Evolutionary conservation across 37 sponge, comb jelly and placozoan species (phyloP).

Genomic region (Cladorhizidae sp.): DNA sequence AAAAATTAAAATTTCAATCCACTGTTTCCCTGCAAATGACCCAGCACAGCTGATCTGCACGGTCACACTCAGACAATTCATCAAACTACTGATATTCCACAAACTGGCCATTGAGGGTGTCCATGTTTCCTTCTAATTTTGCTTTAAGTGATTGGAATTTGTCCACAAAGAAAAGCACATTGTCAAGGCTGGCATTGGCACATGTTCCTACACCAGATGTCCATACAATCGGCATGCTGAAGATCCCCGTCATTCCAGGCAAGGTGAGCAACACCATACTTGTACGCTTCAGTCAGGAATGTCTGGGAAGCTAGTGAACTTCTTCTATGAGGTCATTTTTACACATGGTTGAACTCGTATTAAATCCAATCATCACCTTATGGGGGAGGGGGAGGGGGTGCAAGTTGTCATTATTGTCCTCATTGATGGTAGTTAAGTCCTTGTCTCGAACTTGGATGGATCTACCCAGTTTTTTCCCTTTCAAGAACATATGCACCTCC

Average conservation of each 20-base stretch:
- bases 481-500: not conserved
- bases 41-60: too few species aligned
- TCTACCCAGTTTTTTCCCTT: constrained; percentile 16
- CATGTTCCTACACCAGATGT: constrained; percentile 22
- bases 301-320: not conserved
- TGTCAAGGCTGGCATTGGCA: not conserved
- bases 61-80: too few species aligned
- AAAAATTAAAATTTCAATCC: too few species aligned
- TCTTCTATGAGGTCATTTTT: not conserved
- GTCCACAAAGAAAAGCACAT: constrained; percentile 29
- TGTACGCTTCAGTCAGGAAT: constrained; percentile 18
- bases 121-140: constrained; percentile 5
- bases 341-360: not conserved
- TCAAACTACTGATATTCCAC: too few species aligned
- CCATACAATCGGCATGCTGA: not conserved
- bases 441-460: not conserved
- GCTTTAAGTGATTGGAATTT: constrained; percentile 5
- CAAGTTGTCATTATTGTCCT: not conserved
- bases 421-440: not conserved
- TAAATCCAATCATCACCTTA: constrained; percentile 12
- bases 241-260: too few species aligned
- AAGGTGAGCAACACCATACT: too few species aligned
- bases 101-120: not conserved
- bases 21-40: too few species aligned
- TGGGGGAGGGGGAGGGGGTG: not conserved